A percentile compares a stretch with the other conserved stretches of the same genome.
Conservation (phyloP, 2,888 invertebrate genomes). For the Ophion costatus region DNA sequence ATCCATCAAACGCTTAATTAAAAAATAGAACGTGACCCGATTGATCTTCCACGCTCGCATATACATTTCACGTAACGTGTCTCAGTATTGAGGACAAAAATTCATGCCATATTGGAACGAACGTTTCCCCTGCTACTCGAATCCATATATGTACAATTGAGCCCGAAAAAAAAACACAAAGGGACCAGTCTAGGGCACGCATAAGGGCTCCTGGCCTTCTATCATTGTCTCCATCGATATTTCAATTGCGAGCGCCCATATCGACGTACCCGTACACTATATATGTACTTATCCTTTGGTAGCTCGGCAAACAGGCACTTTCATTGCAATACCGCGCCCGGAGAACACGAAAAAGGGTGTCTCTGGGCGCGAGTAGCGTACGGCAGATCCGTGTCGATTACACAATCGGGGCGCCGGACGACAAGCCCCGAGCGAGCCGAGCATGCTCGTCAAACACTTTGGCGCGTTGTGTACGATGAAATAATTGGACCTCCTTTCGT, state of each 20-base stretch:
- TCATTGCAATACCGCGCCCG: conserved; percentile 2
- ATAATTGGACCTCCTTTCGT: conserved; percentile 61
- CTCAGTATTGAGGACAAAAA: conserved; percentile 10
- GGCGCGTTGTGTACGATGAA: conserved; percentile 52
- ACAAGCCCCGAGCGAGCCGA: conserved; percentile 6
- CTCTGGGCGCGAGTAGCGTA: neutral
- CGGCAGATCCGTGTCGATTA: conserved; percentile 37
- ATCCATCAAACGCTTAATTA: conserved; percentile 29
- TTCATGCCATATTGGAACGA: conserved; percentile 16
- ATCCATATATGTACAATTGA: neutral
- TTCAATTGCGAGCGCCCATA: neutral
- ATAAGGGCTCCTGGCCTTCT: no score
- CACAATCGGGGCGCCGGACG: conserved; percentile 20
- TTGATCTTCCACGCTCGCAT: neutral
- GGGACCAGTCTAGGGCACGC: no score
- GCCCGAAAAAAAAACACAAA: neutral
- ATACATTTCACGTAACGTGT: neutral
- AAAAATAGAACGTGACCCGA: conserved; percentile 23
- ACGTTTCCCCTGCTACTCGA: neutral
- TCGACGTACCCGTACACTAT: neutral
- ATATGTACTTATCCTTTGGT: neutral
- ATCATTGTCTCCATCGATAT: neutral
- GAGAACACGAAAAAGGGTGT: neutral
- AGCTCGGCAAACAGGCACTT: neutral
- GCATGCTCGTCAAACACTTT: conserved; percentile 49